Evolutionary conservation across 2,113 vertebrate species (phyloP), one percentile per base, ranked within the genome.

Genomic region (Strigops habroptila): DNA sequence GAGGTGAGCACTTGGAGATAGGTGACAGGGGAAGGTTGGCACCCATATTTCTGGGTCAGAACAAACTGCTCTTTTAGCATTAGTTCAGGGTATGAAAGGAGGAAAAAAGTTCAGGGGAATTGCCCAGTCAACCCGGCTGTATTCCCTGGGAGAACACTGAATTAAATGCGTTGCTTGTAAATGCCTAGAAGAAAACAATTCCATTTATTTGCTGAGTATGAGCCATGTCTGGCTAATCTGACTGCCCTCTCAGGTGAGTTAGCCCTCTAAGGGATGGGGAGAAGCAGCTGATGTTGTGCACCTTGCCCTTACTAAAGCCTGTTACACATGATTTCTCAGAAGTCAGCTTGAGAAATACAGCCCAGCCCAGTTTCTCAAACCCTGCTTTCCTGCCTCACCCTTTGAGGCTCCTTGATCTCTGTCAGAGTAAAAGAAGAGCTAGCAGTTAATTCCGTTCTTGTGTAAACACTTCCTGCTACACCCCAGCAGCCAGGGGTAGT

Each of bases 1-100:
- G 4, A 74, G 68, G 30, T 28, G 43, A 84, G 17, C 53, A 39
- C 21, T 39, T 69, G 51, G 55, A 39, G 37, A 21, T 9, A 11
- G 0, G 0, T 41, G 59, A 19, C 3, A 7, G 10, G 25, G 57
- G 4, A 14, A 35, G 41, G 41, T 5, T 62, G 57, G 55, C 48
- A 33, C 74, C 67, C 0, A 0, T 35, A 24, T 49, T 53, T 33
- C 35, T 21, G 30, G 2, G 3, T 39, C 55, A 43, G 59, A 76
- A 65, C n/a, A 59, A 89, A 30, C 16, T 33, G 31, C 70, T n/a
- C 7, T 28, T 74, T 65, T 35, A 43, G 44, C n/a, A 31, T 4
- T 62, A 69, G 46, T 79, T 90, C 18, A 23, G 52, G 57, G 7
- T 55, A 22, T 62, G 83, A 81, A 70, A 92, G 68, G 49, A 86